Base-by-base conservation (phyloP, 1,140 invertebrate genomes). In the Hylyphantes graminicola region DNA sequence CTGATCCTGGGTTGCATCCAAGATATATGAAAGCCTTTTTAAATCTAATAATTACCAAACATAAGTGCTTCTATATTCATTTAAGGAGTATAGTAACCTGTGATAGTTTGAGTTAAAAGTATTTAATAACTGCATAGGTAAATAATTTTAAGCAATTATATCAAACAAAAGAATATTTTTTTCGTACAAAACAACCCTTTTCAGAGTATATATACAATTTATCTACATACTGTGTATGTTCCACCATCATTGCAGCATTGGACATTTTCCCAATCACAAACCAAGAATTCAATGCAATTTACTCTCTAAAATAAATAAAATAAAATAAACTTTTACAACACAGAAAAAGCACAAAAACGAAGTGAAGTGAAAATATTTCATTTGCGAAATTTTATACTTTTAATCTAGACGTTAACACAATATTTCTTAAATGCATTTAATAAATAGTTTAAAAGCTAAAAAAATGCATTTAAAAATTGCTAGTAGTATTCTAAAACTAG, bases 271-370 rank as follows among this genome's bases (percentile, higher is more conserved):
- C 82, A 85, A 55, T 85, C 82, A 70, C 82, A 85, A 19, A 85
- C 55, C n/a, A 85, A 55, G 70, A 76, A 85, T 35, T 85, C 82
- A 48, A 85, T 77, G n/a, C 82, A 85, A 21, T 85, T 85, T 15
- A 85, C 64, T 77, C 73, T 76, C 82, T 85, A 19, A 63, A 61
- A 85, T 55, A 70, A 3, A 67, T 67, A 72, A 64, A 72, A 15
- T 35, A 79, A 61, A 50, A 5, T 15, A n/a, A n/a, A n/a, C n/a
- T n/a, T n/a, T n/a, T n/a, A n/a, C n/a, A n/a, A n/a, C n/a, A n/a
- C n/a, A n/a, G n/a, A n/a, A n/a, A n/a, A n/a, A n/a, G n/a, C n/a
- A n/a, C n/a, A n/a, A n/a, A n/a, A n/a, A n/a, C n/a, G n/a, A n/a
- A n/a, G n/a, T n/a, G n/a, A n/a, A n/a, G n/a, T n/a, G n/a, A n/a